Conservation (phyloP, 2,888 invertebrate species). For the Hirtodrosophila confusa region DNA sequence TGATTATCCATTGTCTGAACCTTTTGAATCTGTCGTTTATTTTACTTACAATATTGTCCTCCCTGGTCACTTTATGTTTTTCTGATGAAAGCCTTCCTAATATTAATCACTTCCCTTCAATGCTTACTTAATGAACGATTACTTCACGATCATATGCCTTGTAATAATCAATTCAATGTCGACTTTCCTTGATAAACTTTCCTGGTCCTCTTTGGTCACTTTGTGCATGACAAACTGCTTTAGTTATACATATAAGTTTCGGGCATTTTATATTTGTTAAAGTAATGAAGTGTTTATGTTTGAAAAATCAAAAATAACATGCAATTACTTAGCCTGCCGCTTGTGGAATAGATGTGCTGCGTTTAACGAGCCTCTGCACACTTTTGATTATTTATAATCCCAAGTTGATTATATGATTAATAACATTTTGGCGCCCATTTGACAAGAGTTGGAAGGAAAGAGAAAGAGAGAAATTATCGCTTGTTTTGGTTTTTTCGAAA, state of each 20-base stretch:
- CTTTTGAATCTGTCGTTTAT: too few species aligned
- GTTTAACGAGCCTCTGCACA: conserved; percentile 12
- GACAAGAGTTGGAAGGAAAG: conserved; percentile 13
- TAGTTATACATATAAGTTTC: conserved; percentile 19
- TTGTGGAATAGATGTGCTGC: conserved; percentile 15
- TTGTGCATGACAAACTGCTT: conserved; percentile 25
- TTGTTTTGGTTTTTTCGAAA: conserved; percentile 7
- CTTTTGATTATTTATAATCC: too few species aligned
- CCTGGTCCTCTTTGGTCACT: conserved; percentile 13
- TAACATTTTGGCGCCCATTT: conserved; percentile 21
- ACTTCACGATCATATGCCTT: too few species aligned
- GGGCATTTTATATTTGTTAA: conserved; percentile 17
- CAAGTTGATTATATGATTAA: conserved; percentile 42
- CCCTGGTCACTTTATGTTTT: conserved; percentile 7
- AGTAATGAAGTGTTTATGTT: conserved; percentile 12
- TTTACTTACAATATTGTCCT: neutral
- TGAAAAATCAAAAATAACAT: neutral
- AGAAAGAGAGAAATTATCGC: conserved; percentile 16
- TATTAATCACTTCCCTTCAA: neutral
- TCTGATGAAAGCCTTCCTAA: neutral
- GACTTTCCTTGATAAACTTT: conserved; percentile 26
- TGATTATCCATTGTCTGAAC: too few species aligned
- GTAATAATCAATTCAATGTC: conserved; percentile 24
- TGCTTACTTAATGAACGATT: neutral
- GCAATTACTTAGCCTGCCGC: conserved; percentile 1